Evolutionary conservation across 2,797 vertebrate species (phyloP).

Genomic region (Manis crassicaudata): DNA sequence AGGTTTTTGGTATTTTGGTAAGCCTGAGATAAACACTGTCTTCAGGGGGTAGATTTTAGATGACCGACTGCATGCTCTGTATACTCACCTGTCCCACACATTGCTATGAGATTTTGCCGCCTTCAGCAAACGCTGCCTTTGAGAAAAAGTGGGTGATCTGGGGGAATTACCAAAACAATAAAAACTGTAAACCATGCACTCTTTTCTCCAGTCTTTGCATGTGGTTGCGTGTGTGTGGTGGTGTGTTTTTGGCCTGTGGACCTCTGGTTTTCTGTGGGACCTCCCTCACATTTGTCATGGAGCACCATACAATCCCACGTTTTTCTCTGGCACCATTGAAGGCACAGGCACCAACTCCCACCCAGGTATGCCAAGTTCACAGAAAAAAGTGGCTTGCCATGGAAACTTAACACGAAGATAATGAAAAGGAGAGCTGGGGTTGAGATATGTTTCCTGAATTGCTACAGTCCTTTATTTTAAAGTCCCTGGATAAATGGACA

Average conservation of each 20-base stretch:
- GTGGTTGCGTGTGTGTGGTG: neutral
- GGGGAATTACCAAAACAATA: neutral
- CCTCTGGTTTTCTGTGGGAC: neutral
- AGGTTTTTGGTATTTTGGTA: neutral
- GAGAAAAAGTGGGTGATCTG: neutral
- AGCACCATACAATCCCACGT: neutral
- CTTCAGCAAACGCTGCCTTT: neutral
- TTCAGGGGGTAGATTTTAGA: neutral
- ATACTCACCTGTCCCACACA: accelerated
- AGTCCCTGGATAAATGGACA: neutral
- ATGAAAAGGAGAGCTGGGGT: neutral
- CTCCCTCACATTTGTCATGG: accelerated
- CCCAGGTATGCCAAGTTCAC: accelerated
- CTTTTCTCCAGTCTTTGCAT: neutral
- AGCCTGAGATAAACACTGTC: neutral
- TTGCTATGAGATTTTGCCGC: neutral
- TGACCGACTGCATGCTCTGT: neutral
- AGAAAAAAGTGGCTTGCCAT: neutral
- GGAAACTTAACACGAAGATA: neutral
- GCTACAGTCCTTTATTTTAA: neutral
- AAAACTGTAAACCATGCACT: neutral
- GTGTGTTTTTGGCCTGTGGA: neutral
- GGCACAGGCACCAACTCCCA: accelerated
- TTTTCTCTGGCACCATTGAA: neutral
- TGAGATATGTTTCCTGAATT: neutral